phyloP scores from a whole-genome alignment of 1,140 invertebrate species.

The Matsumurasca onukii region DNA sequence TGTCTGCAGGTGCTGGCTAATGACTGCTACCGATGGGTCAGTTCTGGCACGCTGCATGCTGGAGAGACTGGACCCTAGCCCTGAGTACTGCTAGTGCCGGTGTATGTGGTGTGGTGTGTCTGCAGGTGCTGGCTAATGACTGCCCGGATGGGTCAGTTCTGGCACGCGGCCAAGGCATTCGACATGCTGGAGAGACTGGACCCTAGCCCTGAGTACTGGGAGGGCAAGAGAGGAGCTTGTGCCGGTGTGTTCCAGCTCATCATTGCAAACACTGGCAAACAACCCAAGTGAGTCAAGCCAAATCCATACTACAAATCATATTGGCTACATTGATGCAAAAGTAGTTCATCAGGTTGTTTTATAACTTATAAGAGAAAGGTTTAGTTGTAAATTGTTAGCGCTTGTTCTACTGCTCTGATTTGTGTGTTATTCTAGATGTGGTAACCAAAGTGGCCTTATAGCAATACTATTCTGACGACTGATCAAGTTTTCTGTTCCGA shows the following conservation, averaged over 20 bases:
- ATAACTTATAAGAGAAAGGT: too few species aligned
- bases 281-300: constrained; percentile 59
- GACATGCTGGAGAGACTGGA: constrained; percentile 89
- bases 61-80: constrained; percentile 88
- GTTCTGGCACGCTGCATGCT: constrained; percentile 92
- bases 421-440: constrained; percentile 50
- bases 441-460: too few species aligned
- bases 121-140: constrained; percentile 77
- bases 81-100: constrained; percentile 98
- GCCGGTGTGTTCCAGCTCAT: constrained; percentile 80
- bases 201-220: constrained; percentile 95
- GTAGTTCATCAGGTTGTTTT: too few species aligned
- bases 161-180: constrained; percentile 91
- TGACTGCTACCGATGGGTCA: constrained; percentile 96
- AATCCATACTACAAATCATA: not conserved
- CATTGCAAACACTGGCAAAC: constrained; percentile 68
- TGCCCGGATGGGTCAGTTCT: constrained; percentile 93
- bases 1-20: constrained; percentile 93
- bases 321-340: not conserved
- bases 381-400: too few species aligned
- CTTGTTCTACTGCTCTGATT: not conserved
- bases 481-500: not conserved
- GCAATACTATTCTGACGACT: too few species aligned
- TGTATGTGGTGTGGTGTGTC: constrained; percentile 90
- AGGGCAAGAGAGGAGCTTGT: constrained; percentile 93